phyloP scores from a whole-genome alignment of 2,888 invertebrate genomes.

The Germaria angustata region DNA sequence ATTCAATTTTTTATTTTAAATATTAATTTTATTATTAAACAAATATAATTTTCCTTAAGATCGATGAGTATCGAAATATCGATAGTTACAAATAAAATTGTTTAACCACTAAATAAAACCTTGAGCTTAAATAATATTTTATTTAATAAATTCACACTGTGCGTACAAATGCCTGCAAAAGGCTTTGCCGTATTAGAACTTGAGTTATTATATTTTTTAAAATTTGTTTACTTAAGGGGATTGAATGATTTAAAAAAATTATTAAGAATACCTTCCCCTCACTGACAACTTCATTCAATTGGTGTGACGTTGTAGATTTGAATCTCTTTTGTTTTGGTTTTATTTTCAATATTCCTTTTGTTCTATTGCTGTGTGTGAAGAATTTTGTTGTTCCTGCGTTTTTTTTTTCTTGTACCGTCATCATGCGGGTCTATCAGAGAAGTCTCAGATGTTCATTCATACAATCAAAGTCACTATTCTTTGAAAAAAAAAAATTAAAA shows the following conservation, averaged over 20 bases:
- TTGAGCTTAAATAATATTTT: too few relatives aligned
- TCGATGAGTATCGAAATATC: too few relatives aligned
- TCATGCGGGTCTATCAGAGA: conserved; percentile 55
- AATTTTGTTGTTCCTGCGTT: not conserved
- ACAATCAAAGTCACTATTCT: conserved; percentile 41
- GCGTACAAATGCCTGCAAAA: too few relatives aligned
- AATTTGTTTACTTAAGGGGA: too few relatives aligned
- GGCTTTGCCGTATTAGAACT: not conserved
- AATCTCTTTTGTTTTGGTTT: conserved; percentile 40
- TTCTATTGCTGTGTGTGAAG: not conserved
- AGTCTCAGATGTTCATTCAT: conserved; percentile 55
- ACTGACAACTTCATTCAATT: conserved; percentile 49
- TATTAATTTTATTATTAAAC: too few relatives aligned
- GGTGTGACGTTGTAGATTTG: conserved; percentile 54
- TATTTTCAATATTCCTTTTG: conserved; percentile 4
- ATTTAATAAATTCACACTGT: too few relatives aligned
- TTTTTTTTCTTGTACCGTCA: conserved; percentile 17
- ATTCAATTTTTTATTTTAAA: too few relatives aligned
- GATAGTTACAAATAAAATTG: too few relatives aligned
- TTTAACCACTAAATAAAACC: too few relatives aligned
- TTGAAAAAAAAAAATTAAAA: not conserved
- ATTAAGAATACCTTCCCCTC: conserved; percentile 12
- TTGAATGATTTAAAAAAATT: too few relatives aligned
- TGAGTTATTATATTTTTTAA: too few relatives aligned
- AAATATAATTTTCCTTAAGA: too few relatives aligned